A percentile compares a stretch with the other conserved stretches of the same genome.
Evolutionary conservation across 2,113 vertebrate species (phyloP).

Genomic region (Tricholaema leucomelas): DNA sequence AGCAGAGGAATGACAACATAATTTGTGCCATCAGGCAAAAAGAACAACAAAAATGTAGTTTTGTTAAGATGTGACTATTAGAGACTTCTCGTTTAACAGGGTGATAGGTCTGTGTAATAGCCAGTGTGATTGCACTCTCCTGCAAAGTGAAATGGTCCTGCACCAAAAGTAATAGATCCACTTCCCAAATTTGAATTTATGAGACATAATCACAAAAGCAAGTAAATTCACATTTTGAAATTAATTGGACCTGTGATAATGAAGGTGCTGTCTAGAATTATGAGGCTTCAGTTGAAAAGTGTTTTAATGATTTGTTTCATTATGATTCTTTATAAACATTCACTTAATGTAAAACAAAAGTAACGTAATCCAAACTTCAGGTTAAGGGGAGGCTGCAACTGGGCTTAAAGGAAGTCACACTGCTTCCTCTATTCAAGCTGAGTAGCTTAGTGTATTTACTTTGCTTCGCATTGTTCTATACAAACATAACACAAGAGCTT

Average conservation of each 20-base stretch:
- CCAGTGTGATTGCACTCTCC: accelerated
- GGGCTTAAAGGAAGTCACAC: not conserved
- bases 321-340: not conserved
- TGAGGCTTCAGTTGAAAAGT: not conserved
- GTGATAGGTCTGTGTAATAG: not conserved
- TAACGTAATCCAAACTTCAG: not conserved
- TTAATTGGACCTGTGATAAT: not conserved
- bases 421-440: not conserved
- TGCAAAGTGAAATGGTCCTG: not conserved
- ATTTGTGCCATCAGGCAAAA: not conserved
- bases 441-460: not conserved
- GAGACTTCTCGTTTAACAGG: not conserved
- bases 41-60: not conserved
- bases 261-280: not conserved
- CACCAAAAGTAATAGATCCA: not conserved
- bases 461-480: not conserved
- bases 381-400: not conserved
- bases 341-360: not conserved
- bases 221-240: not conserved
- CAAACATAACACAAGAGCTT: not conserved
- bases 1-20: not conserved
- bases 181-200: not conserved
- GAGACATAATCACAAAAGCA: not conserved
- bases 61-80: not conserved
- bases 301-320: not conserved